Base-by-base conservation (phyloP, 2,797 vertebrate genomes). In the Betta splendens region DNA sequence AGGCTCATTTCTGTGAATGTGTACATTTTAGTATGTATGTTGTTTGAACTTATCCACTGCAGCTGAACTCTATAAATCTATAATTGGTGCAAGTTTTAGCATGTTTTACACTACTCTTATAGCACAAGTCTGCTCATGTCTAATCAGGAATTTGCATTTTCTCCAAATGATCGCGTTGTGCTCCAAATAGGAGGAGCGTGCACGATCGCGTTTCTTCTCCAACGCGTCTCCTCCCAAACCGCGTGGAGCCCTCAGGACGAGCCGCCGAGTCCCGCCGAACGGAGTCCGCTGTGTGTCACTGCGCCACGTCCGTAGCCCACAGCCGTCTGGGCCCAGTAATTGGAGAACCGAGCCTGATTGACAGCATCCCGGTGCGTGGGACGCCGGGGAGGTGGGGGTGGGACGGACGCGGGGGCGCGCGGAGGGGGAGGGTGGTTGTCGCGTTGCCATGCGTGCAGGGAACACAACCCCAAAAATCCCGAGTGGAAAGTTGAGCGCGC, bases 351-450 rank as follows among this genome's bases (percentile, higher is more conserved):
- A 38, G 35, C 42, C 53, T 37, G 69, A 72, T 5, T 53, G 75
- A 68, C 69, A 50, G 63, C 61, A 28, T 48, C 43, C 33, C 72
- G 76, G 82, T 85, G 78, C 57, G 75, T 83, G 25, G 51, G 18
- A 3, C 46, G 51, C 59, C 48, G 50, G 59, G 51, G 20, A 10
- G 4, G 57, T 56, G 76, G 15, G 46, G 68, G 77, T 31, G 70
- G 79, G 64, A 64, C 35, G 21, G 3, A 44, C 5, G 4, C 11
- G 22, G 46, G 48, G 49, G 46, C 68, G 25, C 62, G 55, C 59
- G 59, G 75, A 46, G 73, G n/a, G 72, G 77, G 69, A 51, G 52
- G 75, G 71, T 26, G 29, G 25, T 18, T 28, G 16, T 5, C 10
- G 44, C 22, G 69, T 52, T 61, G 36, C 71, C 65, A 75, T 86